These are phyloP conservation scores for Heterodera carotae DNA, from an alignment of 1,140 invertebrate genomes.

Conservation along the genomic window DNA sequence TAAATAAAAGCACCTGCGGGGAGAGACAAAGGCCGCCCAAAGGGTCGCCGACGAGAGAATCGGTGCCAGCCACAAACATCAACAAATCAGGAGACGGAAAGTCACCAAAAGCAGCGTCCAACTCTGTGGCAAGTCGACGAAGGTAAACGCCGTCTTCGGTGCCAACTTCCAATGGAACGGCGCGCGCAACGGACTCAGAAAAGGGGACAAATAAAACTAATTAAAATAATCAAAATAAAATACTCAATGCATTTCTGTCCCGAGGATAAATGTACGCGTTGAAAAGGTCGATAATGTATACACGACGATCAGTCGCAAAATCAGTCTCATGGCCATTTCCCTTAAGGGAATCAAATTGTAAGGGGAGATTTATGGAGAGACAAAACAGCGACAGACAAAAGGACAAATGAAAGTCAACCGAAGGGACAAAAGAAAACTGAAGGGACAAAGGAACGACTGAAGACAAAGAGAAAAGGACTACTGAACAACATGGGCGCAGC, in stretches of 20 bases:
- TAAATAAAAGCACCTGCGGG: conserved; percentile 68
- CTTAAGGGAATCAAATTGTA: conserved; percentile 49
- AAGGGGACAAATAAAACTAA: too few relatives aligned
- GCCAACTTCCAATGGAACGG: conserved; percentile 73
- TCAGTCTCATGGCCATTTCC: conserved; percentile 84
- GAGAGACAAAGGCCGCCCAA: conserved; percentile 74
- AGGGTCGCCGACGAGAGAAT: conserved; percentile 78
- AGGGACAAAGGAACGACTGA: conserved; percentile 32
- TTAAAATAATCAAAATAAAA: too few relatives aligned
- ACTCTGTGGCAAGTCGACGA: conserved; percentile 70
- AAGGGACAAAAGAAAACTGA: background rate
- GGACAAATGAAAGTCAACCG: too few relatives aligned
- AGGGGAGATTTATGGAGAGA: background rate
- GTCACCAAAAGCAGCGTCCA: conserved; percentile 74
- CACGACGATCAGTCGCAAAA: conserved; percentile 73
- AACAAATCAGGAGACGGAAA: conserved; percentile 77
- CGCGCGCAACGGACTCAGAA: conserved; percentile 73
- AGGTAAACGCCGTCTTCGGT: conserved; percentile 77
- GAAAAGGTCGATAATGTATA: conserved; percentile 85
- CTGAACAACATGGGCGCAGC: too few relatives aligned
- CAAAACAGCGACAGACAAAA: too few relatives aligned
- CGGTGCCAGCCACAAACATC: conserved; percentile 85
- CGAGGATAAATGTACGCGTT: conserved; percentile 80
- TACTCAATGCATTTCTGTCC: conserved; percentile 76
- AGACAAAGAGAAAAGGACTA: too few relatives aligned